phyloP scores from a whole-genome alignment of 2,888 invertebrate genomes.

The Odontocerum albicorne region DNA sequence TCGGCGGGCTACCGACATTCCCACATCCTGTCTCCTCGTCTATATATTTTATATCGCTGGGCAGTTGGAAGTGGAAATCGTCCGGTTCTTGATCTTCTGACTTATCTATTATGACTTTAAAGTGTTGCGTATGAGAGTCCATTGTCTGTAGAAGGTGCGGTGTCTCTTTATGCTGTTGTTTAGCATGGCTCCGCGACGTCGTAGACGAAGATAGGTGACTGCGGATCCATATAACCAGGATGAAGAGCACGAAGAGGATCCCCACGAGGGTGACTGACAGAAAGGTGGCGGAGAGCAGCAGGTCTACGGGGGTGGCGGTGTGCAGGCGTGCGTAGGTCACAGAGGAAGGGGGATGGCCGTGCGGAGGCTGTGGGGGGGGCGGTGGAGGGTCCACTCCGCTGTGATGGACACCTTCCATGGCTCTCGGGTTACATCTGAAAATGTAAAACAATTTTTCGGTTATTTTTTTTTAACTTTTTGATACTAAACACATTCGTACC shows the following conservation, averaged over 20 bases:
- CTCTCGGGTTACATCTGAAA: conserved; percentile 31
- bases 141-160: conserved; percentile 7
- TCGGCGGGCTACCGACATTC: conserved; percentile 25
- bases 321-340: conserved; percentile 24
- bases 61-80: conserved; percentile 32
- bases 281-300: conserved; percentile 36
- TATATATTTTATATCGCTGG: conserved; percentile 31
- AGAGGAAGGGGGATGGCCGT: conserved; percentile 17
- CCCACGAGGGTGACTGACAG: conserved; percentile 35
- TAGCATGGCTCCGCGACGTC: conserved; percentile 11
- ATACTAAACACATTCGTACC: not conserved
- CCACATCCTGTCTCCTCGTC: conserved; percentile 25
- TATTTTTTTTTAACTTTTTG: not conserved
- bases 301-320: conserved; percentile 15
- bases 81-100: conserved; percentile 17
- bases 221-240: conserved; percentile 37
- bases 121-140: conserved; percentile 14
- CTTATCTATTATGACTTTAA: conserved; percentile 19
- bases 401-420: conserved; percentile 32
- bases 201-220: conserved; percentile 22
- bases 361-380: conserved; percentile 6
- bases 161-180: conserved; percentile 4
- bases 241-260: conserved; percentile 34
- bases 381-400: conserved; percentile 23
- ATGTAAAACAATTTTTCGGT: conserved; percentile 1